Evolutionary conservation across 2,888 invertebrate species (phyloP).

Genomic region (Dasysyrphus tricinctus): DNA sequence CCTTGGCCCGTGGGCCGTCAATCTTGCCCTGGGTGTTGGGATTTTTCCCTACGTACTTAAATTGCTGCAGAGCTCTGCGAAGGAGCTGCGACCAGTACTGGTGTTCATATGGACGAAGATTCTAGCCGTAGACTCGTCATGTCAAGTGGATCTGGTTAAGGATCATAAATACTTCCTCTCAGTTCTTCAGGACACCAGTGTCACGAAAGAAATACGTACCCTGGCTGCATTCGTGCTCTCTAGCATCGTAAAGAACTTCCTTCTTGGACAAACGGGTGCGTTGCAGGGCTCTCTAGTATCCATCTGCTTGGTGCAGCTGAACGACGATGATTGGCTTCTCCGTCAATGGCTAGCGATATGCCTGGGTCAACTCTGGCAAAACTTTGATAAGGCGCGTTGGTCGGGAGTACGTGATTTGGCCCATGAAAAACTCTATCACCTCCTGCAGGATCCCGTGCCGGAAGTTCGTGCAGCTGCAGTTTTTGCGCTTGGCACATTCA

Average conservation of each 20-base stretch:
- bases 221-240: conserved; percentile 97
- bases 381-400: conserved; percentile 95
- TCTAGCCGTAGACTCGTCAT: conserved; percentile 97
- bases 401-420: conserved; percentile 97
- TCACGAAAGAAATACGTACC: conserved; percentile 94
- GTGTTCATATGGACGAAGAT: conserved; percentile 99
- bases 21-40: conserved; percentile 97
- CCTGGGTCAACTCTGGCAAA: conserved; percentile 95
- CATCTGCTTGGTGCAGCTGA: conserved; percentile 95
- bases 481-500: conserved; percentile 96
- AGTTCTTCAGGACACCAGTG: conserved; percentile 93
- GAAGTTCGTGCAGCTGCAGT: conserved; percentile 97
- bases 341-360: conserved; percentile 96
- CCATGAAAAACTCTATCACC: conserved; percentile 95
- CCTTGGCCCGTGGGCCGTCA: conserved; percentile 97
- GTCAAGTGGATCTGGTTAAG: conserved; percentile 96
- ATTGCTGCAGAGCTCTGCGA: conserved; percentile 96
- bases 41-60: conserved; percentile 99
- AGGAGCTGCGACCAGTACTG: conserved; percentile 94
- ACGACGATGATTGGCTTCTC: conserved; percentile 87
- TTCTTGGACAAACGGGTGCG: conserved; percentile 95
- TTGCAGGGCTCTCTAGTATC: conserved; percentile 95
- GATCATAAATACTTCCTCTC: conserved; percentile 98
- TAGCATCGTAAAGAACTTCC: conserved; percentile 95
- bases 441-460: conserved; percentile 92